These are phyloP conservation scores for Disparrhopalites patrizii DNA, from an alignment of 2,888 invertebrate species.

Conservation along the genomic window DNA sequence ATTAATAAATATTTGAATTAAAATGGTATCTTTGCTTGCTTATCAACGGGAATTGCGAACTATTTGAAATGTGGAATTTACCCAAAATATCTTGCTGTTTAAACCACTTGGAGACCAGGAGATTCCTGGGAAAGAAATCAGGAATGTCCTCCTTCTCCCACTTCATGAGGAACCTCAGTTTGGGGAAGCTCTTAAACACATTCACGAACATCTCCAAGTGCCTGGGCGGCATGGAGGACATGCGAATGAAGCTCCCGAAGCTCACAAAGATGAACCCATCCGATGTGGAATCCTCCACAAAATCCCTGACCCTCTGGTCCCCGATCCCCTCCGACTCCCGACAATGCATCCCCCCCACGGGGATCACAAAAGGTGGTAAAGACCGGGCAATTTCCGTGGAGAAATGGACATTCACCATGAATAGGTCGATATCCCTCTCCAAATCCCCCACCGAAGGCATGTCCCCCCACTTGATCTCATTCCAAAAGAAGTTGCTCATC, in stretches of 20 bases:
- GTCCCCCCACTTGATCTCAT: not conserved
- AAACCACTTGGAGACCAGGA: not conserved
- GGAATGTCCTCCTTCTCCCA: not conserved
- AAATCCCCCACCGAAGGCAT: conserved; percentile 2
- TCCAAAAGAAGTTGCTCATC: not conserved
- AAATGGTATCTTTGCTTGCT: too few relatives aligned
- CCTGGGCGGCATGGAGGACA: not conserved
- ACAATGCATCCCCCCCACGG: conserved; percentile 1
- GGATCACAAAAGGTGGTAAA: not conserved
- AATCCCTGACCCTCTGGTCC: too few relatives aligned
- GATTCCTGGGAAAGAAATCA: not conserved
- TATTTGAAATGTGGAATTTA: too few relatives aligned
- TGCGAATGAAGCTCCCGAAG: not conserved
- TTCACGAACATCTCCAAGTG: not conserved
- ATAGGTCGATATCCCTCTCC: not conserved
- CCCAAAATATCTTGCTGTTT: not conserved
- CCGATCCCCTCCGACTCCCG: not conserved
- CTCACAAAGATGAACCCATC: not conserved
- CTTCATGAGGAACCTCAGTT: not conserved
- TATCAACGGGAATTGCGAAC: too few relatives aligned
- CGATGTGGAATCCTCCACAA: not conserved
- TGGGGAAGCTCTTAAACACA: not conserved
- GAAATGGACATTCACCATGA: not conserved
- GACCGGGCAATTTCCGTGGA: not conserved
- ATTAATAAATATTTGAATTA: too few relatives aligned